Evolutionary conservation across 2,797 vertebrate genomes (phyloP).

Genomic region (Eulemur rubriventer): DNA sequence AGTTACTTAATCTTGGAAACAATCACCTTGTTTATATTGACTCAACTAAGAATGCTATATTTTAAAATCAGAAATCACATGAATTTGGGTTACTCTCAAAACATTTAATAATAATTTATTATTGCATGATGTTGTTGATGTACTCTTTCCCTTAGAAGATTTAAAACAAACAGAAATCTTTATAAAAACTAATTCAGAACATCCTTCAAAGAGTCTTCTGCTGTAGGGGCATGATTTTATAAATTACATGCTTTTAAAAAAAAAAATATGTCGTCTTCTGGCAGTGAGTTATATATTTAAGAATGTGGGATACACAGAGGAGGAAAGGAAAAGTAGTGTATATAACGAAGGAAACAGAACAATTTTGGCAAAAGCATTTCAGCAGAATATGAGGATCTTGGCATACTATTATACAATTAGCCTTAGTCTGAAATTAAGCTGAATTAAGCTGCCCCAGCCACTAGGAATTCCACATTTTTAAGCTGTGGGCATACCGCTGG

Average conservation of each 20-base stretch:
- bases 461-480: background rate
- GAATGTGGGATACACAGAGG: background rate
- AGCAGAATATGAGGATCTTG: background rate
- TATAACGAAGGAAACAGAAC: background rate
- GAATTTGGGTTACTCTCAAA: background rate
- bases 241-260: constrained; percentile 19
- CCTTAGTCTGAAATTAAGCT: background rate
- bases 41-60: background rate
- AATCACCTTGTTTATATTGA: constrained; percentile 9
- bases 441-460: too few species aligned
- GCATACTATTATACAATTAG: background rate
- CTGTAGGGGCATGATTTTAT: background rate
- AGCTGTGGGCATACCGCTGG: background rate
- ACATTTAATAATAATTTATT: background rate
- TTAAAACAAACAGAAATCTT: constrained; percentile 2
- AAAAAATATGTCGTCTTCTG: background rate
- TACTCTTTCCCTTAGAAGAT: background rate
- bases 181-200: background rate
- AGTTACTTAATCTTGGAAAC: constrained; percentile 3
- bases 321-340: background rate
- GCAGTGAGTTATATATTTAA: background rate
- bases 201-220: background rate
- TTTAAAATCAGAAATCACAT: background rate
- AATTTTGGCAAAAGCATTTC: background rate
- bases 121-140: background rate